phyloP scores from a whole-genome alignment of 2,888 invertebrate genomes.

The Hypercompe scribonia region DNA sequence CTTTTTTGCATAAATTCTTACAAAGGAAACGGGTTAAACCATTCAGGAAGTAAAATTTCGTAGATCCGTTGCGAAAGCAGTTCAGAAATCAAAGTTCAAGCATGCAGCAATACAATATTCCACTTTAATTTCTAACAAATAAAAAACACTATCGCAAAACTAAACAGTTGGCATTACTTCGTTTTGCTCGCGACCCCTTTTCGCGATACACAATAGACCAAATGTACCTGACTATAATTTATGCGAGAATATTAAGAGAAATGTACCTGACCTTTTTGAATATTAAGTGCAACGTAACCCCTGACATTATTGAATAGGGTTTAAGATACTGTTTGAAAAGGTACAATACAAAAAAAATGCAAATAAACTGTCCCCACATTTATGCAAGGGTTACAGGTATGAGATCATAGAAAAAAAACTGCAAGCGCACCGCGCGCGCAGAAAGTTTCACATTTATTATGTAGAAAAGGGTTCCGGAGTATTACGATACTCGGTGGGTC shows the following conservation, averaged over 20 bases:
- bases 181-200: slow-evolving; percentile 63
- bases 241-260: slow-evolving; percentile 87
- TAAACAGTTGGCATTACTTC: slow-evolving; percentile 54
- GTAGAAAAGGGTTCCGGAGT: slow-evolving; percentile 42
- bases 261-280: slow-evolving; percentile 87
- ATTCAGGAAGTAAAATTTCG: slow-evolving; percentile 84
- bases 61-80: slow-evolving; percentile 71
- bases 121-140: slow-evolving; percentile 52
- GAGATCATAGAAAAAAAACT: slow-evolving; percentile 73
- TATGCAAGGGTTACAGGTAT: slow-evolving; percentile 78
- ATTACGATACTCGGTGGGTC: slow-evolving; percentile 66
- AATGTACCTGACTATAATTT: slow-evolving; percentile 88
- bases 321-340: slow-evolving; percentile 86
- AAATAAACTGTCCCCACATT: slow-evolving; percentile 86
- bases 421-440: slow-evolving; percentile 66
- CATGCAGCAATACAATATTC: slow-evolving; percentile 43
- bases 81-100: slow-evolving; percentile 65
- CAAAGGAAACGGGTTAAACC: slow-evolving; percentile 86
- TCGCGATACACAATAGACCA: slow-evolving; percentile 80
- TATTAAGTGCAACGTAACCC: slow-evolving; percentile 87
- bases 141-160: slow-evolving; percentile 61
- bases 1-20: slow-evolving; percentile 87
- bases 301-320: slow-evolving; percentile 86
- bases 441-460: slow-evolving; percentile 67
- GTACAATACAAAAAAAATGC: slow-evolving; percentile 85